These are phyloP conservation scores for Megaceryle torquata DNA, from an alignment of 2,113 vertebrate species.

Conservation along the genomic window DNA sequence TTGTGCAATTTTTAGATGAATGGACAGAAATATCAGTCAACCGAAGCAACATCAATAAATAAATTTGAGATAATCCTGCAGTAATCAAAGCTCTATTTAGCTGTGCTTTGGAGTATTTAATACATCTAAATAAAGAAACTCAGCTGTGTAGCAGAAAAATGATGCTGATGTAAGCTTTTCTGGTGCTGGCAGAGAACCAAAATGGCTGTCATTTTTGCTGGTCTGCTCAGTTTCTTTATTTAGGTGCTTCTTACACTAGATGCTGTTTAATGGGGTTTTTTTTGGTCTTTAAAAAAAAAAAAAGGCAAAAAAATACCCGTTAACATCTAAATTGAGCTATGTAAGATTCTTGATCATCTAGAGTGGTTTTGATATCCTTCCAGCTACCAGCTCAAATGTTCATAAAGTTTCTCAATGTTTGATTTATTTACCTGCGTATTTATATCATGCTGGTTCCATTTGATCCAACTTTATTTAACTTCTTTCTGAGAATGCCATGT, in stretches of 20 bases:
- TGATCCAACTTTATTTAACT: neutral
- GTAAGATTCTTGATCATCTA: neutral
- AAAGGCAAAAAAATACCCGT: neutral
- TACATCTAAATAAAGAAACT: slow-evolving; percentile 52
- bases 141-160: slow-evolving; percentile 48
- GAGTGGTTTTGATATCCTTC: neutral
- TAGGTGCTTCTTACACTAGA: slow-evolving; percentile 25
- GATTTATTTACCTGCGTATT: slow-evolving; percentile 10
- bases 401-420: neutral
- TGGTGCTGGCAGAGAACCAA: slow-evolving; percentile 36
- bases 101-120: slow-evolving; percentile 44
- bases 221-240: slow-evolving; percentile 49
- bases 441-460: neutral
- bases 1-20: neutral
- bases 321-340: neutral
- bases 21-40: slow-evolving; percentile 39
- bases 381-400: neutral
- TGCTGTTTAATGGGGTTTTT: neutral
- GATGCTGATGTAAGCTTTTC: slow-evolving; percentile 35
- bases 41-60: slow-evolving; percentile 30
- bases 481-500: neutral
- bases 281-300: neutral
- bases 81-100: slow-evolving; percentile 54
- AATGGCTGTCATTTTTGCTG: slow-evolving; percentile 55
- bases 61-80: slow-evolving; percentile 31